Conservation (phyloP, 2,888 invertebrate species). For the Drosophila siamana region DNA sequence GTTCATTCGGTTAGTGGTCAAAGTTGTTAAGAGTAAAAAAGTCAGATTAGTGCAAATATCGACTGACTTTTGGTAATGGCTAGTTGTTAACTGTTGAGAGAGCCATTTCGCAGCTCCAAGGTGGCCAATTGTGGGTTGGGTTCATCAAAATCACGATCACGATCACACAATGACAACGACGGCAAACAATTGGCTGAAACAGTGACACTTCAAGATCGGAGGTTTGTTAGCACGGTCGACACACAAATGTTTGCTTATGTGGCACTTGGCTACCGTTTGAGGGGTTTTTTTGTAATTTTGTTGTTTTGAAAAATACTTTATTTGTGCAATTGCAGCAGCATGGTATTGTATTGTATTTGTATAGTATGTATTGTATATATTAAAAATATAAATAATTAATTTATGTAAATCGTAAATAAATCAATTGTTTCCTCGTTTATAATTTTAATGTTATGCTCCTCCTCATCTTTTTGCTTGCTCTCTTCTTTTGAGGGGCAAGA, state of each 20-base stretch:
- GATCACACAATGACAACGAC: slow-evolving; percentile 19
- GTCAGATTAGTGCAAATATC: slow-evolving; percentile 57
- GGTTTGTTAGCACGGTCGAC: slow-evolving; percentile 11
- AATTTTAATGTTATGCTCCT: slow-evolving; percentile 37
- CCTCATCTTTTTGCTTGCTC: slow-evolving; percentile 48
- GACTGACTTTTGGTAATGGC: slow-evolving; percentile 37
- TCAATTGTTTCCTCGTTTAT: slow-evolving; percentile 53
- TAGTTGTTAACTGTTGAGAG: slow-evolving; percentile 31
- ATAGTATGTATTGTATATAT: slow-evolving; percentile 74
- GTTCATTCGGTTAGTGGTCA: slow-evolving; percentile 36
- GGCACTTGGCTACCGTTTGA: not conserved
- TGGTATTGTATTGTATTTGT: slow-evolving; percentile 66
- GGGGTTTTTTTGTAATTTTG: slow-evolving; percentile 16
- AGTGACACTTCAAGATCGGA: slow-evolving; percentile 6
- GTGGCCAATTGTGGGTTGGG: slow-evolving; percentile 40
- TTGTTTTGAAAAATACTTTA: slow-evolving; percentile 81
- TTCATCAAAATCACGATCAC: slow-evolving; percentile 20
- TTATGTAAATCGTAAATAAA: slow-evolving; percentile 82
- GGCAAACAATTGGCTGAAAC: slow-evolving; percentile 20
- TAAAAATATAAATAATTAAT: slow-evolving; percentile 82
- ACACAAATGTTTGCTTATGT: not conserved
- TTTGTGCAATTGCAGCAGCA: slow-evolving; percentile 84
- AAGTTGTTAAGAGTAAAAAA: slow-evolving; percentile 52
- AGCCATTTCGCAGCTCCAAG: slow-evolving; percentile 23
- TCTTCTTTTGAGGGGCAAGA: slow-evolving; percentile 44